Evolutionary conservation across 2,113 vertebrate species (phyloP).

Genomic region (Gymnogyps californianus): DNA sequence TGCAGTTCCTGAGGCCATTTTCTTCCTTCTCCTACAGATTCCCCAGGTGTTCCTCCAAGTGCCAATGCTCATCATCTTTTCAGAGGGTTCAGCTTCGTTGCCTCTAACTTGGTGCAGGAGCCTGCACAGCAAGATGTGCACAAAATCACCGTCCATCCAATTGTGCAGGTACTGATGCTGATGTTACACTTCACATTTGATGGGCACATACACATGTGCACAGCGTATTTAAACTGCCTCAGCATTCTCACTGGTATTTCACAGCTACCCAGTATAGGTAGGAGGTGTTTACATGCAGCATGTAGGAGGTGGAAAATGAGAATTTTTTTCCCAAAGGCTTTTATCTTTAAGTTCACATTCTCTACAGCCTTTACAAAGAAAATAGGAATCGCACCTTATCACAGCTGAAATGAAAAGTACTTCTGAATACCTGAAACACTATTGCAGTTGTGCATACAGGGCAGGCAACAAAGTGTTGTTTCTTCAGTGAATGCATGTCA

Average conservation of each 20-base stretch:
- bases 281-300: neutral
- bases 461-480: neutral
- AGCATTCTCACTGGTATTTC: neutral
- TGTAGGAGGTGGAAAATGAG: neutral
- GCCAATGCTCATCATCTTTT: slow-evolving; percentile 94
- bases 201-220: neutral
- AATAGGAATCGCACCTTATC: neutral
- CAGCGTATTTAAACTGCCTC: neutral
- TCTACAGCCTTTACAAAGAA: neutral
- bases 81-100: slow-evolving; percentile 94
- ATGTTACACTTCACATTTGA: neutral
- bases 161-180: slow-evolving; percentile 84
- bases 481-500: neutral
- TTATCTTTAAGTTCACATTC: neutral
- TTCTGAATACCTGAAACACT: neutral
- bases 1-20: neutral
- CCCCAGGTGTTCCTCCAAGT: slow-evolving; percentile 92
- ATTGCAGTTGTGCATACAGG: neutral
- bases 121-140: slow-evolving; percentile 71
- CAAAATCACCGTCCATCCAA: slow-evolving; percentile 79
- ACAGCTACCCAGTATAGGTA: neutral
- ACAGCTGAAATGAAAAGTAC: neutral
- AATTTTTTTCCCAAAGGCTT: neutral
- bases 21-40: slow-evolving; percentile 76
- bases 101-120: slow-evolving; percentile 86